These are phyloP conservation scores for Molossus alvarezi DNA, from an alignment of 2,797 vertebrate species.

Conservation along the genomic window DNA sequence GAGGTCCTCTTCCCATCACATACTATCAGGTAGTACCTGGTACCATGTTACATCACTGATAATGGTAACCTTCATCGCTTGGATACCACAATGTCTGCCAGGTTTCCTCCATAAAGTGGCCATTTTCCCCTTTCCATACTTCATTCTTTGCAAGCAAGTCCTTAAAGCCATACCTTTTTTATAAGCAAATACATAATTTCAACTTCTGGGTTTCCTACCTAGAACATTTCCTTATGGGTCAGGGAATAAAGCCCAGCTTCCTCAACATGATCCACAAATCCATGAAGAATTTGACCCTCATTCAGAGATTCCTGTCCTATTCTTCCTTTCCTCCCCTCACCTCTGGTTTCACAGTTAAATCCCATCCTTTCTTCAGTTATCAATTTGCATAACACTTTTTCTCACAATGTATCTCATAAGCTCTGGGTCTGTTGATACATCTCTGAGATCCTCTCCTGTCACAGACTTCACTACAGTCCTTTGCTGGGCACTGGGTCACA, in stretches of 20 bases:
- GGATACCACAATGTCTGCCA: not conserved
- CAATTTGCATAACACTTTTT: not conserved
- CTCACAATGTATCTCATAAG: not conserved
- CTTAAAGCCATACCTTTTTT: not conserved
- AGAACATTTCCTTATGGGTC: not conserved
- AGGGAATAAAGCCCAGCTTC: not conserved
- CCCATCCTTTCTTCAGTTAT: constrained; percentile 11
- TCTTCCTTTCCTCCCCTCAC: not conserved
- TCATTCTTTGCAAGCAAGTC: not conserved
- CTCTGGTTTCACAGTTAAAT: constrained; percentile 9
- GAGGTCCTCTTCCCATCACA: not conserved
- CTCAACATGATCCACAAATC: not conserved
- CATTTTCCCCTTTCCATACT: not conserved
- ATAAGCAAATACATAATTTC: constrained; percentile 2
- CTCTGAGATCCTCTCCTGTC: not conserved
- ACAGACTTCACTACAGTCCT: not conserved
- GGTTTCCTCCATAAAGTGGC: not conserved
- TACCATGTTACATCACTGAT: not conserved
- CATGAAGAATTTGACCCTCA: not conserved
- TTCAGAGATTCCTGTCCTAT: not conserved
- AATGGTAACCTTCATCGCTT: not conserved
- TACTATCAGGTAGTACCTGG: not conserved
- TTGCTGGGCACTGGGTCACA: not conserved
- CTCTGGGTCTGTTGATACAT: not conserved
- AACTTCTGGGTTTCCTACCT: not conserved